Base-by-base conservation (phyloP, 2,113 vertebrate species). In the Hippocampus comes region DNA sequence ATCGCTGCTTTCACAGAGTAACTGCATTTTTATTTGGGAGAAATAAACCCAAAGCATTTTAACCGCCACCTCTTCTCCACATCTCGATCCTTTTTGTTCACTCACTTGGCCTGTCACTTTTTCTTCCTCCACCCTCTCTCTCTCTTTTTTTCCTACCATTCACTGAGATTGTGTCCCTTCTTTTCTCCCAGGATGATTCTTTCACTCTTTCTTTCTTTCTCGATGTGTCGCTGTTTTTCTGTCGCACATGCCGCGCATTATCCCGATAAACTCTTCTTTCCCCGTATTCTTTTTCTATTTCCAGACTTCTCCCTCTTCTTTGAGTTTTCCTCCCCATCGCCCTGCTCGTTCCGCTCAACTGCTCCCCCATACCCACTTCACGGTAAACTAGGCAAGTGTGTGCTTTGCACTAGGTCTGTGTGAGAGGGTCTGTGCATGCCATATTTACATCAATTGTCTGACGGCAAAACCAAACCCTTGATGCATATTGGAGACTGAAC, bases 381-480 rank as follows among this genome's bases (percentile, higher is more conserved):
- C 71, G 78, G 77, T 84, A 90, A 89, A 84, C 72, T 57, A 73
- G 76, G 71, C 70, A 75, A 78, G 71, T n/a, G 51, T 59, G 73
- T 10, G 20, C 41, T 64, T 43, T 30, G 17, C 25, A 61, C 59
- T 8, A 5, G 0, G 30, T 4, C 5, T 34, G 4, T 5, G 30
- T 34, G 30, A 34, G 12, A 0, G 30, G 20, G 42, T 70, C 72
- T 48, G 66, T 56, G 61, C 61, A 64, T 53, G 55, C 23, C 80
- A 67, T 41, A 70, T 75, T 72, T 80, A 80, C 71, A 82, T 82
- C 84, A 75, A 80, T 75, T 64, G 71, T 70, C 78, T 82, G 76
- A 86, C 86, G 78, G 76, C 67, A 64, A 73, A 80, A 78, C 86
- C 81, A 86, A 87, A 86, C 77, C 12, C 42, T 30, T 68, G n/a